Conservation (phyloP, 2,888 invertebrate genomes). For the Nemotelus nigrinus region DNA sequence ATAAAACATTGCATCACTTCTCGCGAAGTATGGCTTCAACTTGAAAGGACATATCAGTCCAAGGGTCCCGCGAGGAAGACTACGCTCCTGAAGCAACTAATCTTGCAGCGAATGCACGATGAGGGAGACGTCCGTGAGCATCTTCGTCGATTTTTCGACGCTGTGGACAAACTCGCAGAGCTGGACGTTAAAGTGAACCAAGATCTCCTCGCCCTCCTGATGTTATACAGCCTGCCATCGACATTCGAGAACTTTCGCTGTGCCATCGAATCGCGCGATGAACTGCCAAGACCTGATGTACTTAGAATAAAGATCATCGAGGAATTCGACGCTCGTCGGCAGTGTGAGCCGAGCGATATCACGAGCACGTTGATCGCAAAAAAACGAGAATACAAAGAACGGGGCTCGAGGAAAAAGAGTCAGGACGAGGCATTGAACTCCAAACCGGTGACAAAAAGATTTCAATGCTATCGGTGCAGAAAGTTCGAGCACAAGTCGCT, state of each 20-base stretch:
- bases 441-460: no score
- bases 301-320: conserved; percentile 57
- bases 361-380: no score
- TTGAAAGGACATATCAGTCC: conserved; percentile 57
- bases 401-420: no score
- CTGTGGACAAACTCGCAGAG: conserved; percentile 56
- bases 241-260: conserved; percentile 56
- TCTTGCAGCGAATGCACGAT: conserved; percentile 56
- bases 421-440: no score
- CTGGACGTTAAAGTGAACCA: conserved; percentile 54
- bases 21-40: conserved; percentile 58
- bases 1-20: conserved; percentile 54
- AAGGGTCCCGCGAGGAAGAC: conserved; percentile 60
- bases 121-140: conserved; percentile 56
- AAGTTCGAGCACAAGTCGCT: no score
- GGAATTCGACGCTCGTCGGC: conserved; percentile 53
- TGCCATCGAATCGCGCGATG: conserved; percentile 58
- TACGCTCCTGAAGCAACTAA: conserved; percentile 58
- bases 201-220: conserved; percentile 55
- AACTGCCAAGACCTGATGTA: conserved; percentile 54
- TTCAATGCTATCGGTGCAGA: no score
- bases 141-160: conserved; percentile 56
- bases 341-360: no score
- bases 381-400: no score
- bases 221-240: conserved; percentile 56